Conservation (phyloP, 1,140 invertebrate genomes). For the Oppia nitens region DNA sequence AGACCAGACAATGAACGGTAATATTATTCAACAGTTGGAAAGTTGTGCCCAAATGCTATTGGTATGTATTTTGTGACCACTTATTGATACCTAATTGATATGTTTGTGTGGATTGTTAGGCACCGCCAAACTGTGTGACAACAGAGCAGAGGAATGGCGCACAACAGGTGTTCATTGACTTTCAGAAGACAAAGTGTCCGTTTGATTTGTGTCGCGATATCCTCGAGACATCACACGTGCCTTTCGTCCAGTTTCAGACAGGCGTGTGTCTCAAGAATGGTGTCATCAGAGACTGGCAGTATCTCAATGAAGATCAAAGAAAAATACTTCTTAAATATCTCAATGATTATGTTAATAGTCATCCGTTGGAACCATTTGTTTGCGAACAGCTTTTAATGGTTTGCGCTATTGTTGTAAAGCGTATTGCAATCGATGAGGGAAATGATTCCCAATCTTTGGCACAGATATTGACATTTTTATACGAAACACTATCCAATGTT, state of each 20-base stretch:
- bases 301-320: conserved; percentile 3
- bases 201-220: conserved; percentile 62
- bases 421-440: conserved; percentile 51
- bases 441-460: conserved; percentile 26
- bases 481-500: conserved; percentile 1
- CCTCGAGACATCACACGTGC: conserved; percentile 46
- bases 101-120: conserved; percentile 35
- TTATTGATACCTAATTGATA: neutral
- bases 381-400: conserved; percentile 35
- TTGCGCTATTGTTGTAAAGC: conserved; percentile 69
- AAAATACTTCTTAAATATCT: conserved; percentile 9
- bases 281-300: conserved; percentile 58
- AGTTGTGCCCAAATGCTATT: conserved; percentile 8
- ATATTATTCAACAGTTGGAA: conserved; percentile 6
- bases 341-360: conserved; percentile 9
- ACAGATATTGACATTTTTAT: conserved; percentile 1
- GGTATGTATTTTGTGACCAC: neutral
- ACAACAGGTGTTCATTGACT: conserved; percentile 57
- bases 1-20: neutral
- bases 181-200: conserved; percentile 60
- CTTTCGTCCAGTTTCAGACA: conserved; percentile 72
- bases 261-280: conserved; percentile 64
- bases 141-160: conserved; percentile 56
- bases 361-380: conserved; percentile 25
- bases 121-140: conserved; percentile 57